Base-by-base conservation (phyloP, 2,797 vertebrate species). In the Acipenser ruthenus region DNA sequence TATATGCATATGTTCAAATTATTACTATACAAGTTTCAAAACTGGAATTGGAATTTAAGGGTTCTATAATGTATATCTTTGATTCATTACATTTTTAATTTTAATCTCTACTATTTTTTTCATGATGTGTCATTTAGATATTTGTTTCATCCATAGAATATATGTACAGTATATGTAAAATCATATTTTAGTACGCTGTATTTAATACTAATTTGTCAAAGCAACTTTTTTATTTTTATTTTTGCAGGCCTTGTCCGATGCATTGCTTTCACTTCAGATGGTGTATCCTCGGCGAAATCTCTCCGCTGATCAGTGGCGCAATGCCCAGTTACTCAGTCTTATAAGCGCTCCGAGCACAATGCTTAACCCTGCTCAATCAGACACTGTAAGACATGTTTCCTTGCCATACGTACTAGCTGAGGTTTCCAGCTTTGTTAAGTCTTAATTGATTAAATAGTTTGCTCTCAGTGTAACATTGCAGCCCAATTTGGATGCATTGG, bases 281-380 rank as follows among this genome's bases (percentile, higher is more conserved):
- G 96, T 99, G 0, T 98, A 98, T 81, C 96, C 96, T 64, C 83
- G 96, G 78, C 91, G 96, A 78, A 99, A 99, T 76, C 92, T 99
- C 78, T 98, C 96, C 1, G 96, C 96, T 60, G 96, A 99, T 80
- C 96, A 99, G 76, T 99, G 96, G 96, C 93, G 96, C 81, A 97
- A 98, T 0, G 96, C 96, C 72, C 96, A 99, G 72, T 90, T 98
- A 70, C 85, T 99, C 69, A 98, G 95, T 61, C 94, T 99, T 69
- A 98, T 99, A 86, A 98, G 94, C 15, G 95, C 96, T 51, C 96
- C 96, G 61, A 97, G 95, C 74, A 98, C 96, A 74, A 98, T 99
- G 96, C 92, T 98, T 49, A 99, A 98, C 73, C 96, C 96, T 4
- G 96, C 96, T n/a, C 96, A 99, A 77, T 99, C 96, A 0, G 96